Percentiles rank a stretch among this genome's conserved stretches.
Conservation (phyloP, 2,113 vertebrate species). For the Glaucomys volans region DNA sequence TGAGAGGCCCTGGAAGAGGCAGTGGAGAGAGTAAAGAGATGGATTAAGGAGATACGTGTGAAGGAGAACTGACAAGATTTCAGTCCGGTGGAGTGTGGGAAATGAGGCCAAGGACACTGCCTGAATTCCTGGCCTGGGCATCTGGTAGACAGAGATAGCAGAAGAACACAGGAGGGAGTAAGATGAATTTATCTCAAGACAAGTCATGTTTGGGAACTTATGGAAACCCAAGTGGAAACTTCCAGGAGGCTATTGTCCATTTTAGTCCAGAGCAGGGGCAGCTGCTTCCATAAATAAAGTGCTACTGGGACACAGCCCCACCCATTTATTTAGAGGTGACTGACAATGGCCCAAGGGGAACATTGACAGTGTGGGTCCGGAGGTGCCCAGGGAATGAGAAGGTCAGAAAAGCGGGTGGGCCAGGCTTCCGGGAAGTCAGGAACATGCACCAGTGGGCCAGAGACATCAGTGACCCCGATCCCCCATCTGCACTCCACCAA, state of each 20-base stretch:
- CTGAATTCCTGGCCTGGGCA: background rate
- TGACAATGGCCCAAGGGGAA: background rate
- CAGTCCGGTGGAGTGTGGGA: background rate
- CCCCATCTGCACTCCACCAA: background rate
- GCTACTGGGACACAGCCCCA: background rate
- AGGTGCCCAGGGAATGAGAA: background rate
- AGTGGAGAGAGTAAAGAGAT: background rate
- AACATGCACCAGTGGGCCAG: too few species aligned
- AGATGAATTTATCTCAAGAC: background rate
- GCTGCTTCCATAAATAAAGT: background rate
- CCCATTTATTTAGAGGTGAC: background rate
- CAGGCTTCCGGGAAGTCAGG: background rate
- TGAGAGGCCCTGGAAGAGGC: background rate
- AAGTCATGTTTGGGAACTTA: background rate
- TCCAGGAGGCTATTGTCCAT: background rate
- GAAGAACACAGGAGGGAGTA: background rate
- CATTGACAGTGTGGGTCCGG: background rate
- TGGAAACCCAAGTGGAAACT: background rate
- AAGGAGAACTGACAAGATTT: background rate
- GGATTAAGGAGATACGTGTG: background rate
- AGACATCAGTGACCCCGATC: background rate
- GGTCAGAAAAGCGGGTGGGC: background rate
- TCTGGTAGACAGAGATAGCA: fast-evolving
- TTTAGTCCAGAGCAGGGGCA: background rate
- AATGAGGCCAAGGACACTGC: background rate